A percentile compares a stretch with the other conserved stretches of the same genome.
Evolutionary conservation across 1,140 invertebrate species (phyloP).

Genomic region (Drosophila arawakana): DNA sequence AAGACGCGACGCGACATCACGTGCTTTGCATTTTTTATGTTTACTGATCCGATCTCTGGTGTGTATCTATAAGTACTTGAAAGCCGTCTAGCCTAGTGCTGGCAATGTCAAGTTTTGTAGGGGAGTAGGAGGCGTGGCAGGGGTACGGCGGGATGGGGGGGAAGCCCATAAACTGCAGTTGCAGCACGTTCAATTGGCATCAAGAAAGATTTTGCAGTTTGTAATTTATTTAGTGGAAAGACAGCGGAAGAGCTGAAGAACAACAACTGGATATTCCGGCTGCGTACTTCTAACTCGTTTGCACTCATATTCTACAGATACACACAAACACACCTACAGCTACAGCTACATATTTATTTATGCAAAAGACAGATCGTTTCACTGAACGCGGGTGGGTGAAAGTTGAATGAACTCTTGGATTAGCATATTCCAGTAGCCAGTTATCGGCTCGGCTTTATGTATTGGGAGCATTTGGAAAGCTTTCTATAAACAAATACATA

Average conservation of each 20-base stretch:
- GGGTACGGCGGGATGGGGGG: neutral
- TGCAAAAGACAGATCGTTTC: slow-evolving; percentile 32
- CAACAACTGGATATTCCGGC: slow-evolving; percentile 65
- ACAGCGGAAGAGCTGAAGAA: neutral
- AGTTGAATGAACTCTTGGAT: slow-evolving; percentile 53
- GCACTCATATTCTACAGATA: slow-evolving; percentile 24
- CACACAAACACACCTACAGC: neutral
- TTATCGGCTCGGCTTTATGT: neutral
- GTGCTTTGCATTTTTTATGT: slow-evolving; percentile 4
- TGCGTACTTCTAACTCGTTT: slow-evolving; percentile 59
- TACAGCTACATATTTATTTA: slow-evolving; percentile 20
- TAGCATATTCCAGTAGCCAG: slow-evolving; percentile 11
- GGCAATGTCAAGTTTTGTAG: slow-evolving; percentile 7
- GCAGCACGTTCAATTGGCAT: slow-evolving; percentile 6
- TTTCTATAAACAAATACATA: neutral
- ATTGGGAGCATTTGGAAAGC: slow-evolving; percentile 27
- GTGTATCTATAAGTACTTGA: neutral
- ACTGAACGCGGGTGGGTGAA: slow-evolving; percentile 15
- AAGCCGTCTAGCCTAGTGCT: slow-evolving; percentile 1
- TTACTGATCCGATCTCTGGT: neutral
- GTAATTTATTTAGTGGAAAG: neutral
- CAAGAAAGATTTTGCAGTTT: neutral
- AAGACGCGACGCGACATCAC: neutral
- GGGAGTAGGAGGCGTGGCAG: too few species aligned
- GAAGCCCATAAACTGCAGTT: neutral